Percentiles rank a stretch among this genome's conserved stretches.
phyloP scores from a whole-genome alignment of 2,888 invertebrate genomes.

The Stegophylla sp. region DNA sequence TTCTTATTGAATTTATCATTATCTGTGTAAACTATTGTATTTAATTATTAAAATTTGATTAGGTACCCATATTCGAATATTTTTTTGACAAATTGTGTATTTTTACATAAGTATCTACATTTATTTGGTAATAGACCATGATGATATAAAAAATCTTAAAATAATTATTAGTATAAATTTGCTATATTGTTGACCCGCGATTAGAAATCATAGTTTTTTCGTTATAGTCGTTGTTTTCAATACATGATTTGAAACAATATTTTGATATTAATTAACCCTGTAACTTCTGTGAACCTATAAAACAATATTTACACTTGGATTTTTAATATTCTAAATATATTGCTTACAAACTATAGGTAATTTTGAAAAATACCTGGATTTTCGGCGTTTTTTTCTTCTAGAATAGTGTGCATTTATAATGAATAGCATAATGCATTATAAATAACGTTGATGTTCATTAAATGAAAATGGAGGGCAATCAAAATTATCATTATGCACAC shows the following conservation, averaged over 20 bases:
- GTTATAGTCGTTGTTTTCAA: too few relatives aligned
- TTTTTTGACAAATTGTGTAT: neutral
- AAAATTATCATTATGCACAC: neutral
- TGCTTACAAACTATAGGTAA: too few relatives aligned
- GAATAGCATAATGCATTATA: neutral
- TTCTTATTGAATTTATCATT: neutral
- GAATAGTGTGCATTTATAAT: neutral
- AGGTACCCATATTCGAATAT: too few relatives aligned
- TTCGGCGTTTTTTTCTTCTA: neutral
- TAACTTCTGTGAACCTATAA: too few relatives aligned
- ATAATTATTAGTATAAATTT: neutral
- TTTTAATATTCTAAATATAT: too few relatives aligned
- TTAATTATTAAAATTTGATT: neutral
- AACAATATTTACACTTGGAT: neutral
- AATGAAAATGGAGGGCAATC: constrained; percentile 18
- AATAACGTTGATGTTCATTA: neutral
- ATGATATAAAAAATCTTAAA: neutral
- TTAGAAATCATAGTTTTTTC: too few relatives aligned
- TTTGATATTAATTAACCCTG: too few relatives aligned
- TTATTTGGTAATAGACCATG: neutral
- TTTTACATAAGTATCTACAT: neutral
- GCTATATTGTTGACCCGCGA: neutral
- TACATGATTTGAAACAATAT: too few relatives aligned
- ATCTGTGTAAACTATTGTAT: neutral
- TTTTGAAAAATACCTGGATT: neutral